phyloP scores from a whole-genome alignment of 2,888 invertebrate species.

The Pterostichus madidus region DNA sequence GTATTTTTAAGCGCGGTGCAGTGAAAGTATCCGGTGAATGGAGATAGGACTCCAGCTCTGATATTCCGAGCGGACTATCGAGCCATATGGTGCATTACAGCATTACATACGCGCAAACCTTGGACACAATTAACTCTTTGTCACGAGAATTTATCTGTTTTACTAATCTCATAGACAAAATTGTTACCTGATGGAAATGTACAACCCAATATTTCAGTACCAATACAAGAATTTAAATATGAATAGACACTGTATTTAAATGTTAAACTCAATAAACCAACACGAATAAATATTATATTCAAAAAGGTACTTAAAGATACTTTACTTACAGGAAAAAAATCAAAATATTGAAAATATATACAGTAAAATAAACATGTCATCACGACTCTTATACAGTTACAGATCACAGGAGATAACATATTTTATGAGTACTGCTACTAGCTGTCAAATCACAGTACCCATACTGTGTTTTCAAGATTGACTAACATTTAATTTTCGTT shows the following conservation, averaged over 20 bases:
- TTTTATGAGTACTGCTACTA: too few species aligned
- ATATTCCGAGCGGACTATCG: conserved; percentile 9
- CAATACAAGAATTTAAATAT: conserved; percentile 16
- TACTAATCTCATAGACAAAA: conserved; percentile 50
- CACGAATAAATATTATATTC: neutral
- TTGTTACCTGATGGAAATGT: conserved; percentile 40
- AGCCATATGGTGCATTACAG: conserved; percentile 48
- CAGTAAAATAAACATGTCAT: too few species aligned
- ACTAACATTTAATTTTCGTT: too few species aligned
- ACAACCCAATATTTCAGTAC: neutral
- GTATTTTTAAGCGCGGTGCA: conserved; percentile 28
- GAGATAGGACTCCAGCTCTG: conserved; percentile 19
- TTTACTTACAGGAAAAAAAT: too few species aligned
- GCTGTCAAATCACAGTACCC: too few species aligned
- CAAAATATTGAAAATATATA: too few species aligned
- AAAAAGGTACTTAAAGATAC: neutral
- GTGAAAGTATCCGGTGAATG: conserved; percentile 52
- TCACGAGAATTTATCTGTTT: conserved; percentile 57
- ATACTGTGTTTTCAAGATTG: too few species aligned
- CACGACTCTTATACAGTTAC: too few species aligned
- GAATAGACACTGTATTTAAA: conserved; percentile 10
- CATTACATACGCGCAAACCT: conserved; percentile 48
- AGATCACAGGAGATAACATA: too few species aligned
- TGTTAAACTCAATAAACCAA: neutral
- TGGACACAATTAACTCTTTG: conserved; percentile 62